Evolutionary conservation across 2,888 invertebrate species (phyloP).

Genomic region (Nebria salina): DNA sequence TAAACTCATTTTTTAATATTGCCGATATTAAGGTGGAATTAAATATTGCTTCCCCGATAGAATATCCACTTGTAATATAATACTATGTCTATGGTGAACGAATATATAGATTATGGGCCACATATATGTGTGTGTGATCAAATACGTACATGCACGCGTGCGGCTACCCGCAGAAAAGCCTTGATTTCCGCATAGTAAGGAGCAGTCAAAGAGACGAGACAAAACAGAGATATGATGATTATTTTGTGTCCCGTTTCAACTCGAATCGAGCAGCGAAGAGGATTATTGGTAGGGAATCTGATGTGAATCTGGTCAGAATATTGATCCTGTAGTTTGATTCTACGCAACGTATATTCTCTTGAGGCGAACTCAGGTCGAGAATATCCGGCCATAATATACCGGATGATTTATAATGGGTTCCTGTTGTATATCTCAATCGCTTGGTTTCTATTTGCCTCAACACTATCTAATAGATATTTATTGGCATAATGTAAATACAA

Average conservation of each 20-base stretch:
- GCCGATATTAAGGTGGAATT: too few species aligned
- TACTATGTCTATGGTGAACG: neutral
- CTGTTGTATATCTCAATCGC: slow-evolving; percentile 2
- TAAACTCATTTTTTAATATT: too few species aligned
- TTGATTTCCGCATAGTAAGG: neutral
- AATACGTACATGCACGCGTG: neutral
- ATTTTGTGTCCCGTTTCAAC: neutral
- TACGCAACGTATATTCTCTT: slow-evolving; percentile 17
- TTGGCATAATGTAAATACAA: slow-evolving; percentile 3
- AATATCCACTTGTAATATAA: neutral
- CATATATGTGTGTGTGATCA: neutral
- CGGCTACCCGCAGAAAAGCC: neutral
- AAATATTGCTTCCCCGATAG: too few species aligned
- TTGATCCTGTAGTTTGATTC: slow-evolving; percentile 39
- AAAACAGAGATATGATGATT: neutral
- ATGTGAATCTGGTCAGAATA: slow-evolving; percentile 35
- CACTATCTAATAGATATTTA: slow-evolving; percentile 23
- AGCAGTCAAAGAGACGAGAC: neutral
- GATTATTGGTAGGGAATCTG: slow-evolving; percentile 39
- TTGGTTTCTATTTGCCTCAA: slow-evolving; percentile 2
- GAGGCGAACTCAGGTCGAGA: slow-evolving; percentile 29
- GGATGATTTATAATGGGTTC: slow-evolving; percentile 39
- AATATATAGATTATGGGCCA: too few species aligned
- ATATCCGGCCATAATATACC: slow-evolving; percentile 34
- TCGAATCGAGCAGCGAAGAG: slow-evolving; percentile 2